Conservation (phyloP, 1,140 invertebrate genomes). For the Halyomorpha halys region DNA sequence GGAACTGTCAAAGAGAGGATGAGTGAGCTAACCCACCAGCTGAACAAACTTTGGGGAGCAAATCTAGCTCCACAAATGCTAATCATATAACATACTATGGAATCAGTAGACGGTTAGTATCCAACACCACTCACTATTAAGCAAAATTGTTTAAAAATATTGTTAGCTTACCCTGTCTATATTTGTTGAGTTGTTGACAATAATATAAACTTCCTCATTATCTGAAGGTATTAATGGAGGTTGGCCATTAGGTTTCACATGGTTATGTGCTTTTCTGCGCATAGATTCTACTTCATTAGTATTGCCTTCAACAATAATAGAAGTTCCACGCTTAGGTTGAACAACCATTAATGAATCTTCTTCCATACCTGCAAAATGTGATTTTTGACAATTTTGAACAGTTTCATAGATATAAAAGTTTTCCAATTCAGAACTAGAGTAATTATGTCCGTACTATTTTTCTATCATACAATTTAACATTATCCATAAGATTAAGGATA, state of each 20-base stretch:
- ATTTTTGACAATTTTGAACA: not conserved
- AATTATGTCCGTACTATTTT: too few species aligned
- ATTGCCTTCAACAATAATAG: conserved; percentile 30
- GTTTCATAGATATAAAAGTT: too few species aligned
- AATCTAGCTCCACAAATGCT: too few species aligned
- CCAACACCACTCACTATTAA: too few species aligned
- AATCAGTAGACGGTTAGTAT: too few species aligned
- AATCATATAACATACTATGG: too few species aligned
- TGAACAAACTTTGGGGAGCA: too few species aligned
- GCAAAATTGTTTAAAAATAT: too few species aligned
- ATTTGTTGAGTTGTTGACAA: conserved; percentile 34
- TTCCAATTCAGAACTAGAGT: too few species aligned
- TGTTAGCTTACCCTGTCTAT: conserved; percentile 26
- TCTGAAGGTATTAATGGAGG: conserved; percentile 26
- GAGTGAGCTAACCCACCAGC: too few species aligned
- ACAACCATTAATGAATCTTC: conserved; percentile 29
- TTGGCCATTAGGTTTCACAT: conserved; percentile 26
- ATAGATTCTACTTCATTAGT: not conserved
- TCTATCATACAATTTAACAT: too few species aligned
- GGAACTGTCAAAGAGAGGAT: too few species aligned
- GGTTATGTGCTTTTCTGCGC: not conserved
- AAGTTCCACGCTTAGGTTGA: conserved; percentile 24
- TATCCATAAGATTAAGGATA: not conserved
- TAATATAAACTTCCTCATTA: conserved; percentile 33
- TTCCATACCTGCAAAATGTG: conserved; percentile 24